Conservation (phyloP, 2,113 vertebrate species). For the Nerophis lumbriciformis region DNA sequence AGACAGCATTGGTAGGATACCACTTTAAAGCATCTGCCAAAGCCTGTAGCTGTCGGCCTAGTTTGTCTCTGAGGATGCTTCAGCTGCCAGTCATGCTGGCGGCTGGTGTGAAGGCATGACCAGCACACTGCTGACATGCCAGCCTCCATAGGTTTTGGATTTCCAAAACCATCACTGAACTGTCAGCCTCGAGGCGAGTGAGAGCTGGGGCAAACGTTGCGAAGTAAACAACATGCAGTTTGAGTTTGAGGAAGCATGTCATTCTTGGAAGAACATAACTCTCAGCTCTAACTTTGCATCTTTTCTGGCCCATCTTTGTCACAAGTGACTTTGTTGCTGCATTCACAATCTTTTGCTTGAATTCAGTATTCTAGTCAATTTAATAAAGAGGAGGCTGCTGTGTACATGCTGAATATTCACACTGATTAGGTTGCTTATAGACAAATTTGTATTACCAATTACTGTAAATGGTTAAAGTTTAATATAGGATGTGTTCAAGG, state of each 20-base stretch:
- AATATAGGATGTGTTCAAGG: too few relatives aligned
- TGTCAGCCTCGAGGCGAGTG: conserved; percentile 38
- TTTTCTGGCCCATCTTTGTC: conserved; percentile 10
- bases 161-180: conserved; percentile 35
- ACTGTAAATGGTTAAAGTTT: too few relatives aligned
- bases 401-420: not conserved
- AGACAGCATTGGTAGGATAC: conserved; percentile 35
- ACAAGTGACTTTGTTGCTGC: conserved; percentile 17
- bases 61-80: conserved; percentile 50
- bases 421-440: not conserved
- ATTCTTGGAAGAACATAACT: conserved; percentile 3
- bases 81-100: conserved; percentile 48
- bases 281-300: conserved; percentile 18
- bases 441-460: not conserved
- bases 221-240: conserved; percentile 28
- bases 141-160: conserved; percentile 29
- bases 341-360: not conserved
- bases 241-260: conserved; percentile 8
- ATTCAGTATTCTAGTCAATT: conserved; percentile 11
- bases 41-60: conserved; percentile 51
- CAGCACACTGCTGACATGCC: conserved; percentile 37
- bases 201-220: conserved; percentile 19
- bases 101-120: conserved; percentile 60
- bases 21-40: conserved; percentile 49
- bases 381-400: conserved; percentile 11